Conservation (phyloP, 2,797 vertebrate species). For the Hydrophis major region DNA sequence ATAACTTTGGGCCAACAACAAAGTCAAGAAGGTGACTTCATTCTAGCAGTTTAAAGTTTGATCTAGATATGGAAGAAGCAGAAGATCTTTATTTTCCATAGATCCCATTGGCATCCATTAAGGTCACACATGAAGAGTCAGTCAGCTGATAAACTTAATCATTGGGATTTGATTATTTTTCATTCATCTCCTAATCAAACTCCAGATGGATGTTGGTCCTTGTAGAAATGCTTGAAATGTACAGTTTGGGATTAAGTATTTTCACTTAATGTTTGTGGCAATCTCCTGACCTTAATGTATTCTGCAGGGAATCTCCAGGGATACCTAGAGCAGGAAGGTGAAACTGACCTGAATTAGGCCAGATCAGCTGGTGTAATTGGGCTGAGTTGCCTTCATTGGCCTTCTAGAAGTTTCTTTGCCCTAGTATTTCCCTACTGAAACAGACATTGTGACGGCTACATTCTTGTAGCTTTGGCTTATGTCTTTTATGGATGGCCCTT, state of each 20-base stretch:
- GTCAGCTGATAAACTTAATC: neutral
- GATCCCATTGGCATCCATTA: neutral
- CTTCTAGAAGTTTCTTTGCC: neutral
- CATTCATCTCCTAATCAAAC: neutral
- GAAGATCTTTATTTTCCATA: neutral
- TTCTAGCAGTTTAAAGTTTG: neutral
- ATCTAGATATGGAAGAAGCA: neutral
- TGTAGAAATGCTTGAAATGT: neutral
- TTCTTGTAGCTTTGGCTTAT: constrained; percentile 22
- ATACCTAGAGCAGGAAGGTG: neutral
- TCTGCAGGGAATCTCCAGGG: neutral
- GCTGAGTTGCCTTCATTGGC: neutral
- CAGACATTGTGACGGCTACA: neutral
- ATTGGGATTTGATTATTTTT: neutral
- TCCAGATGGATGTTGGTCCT: neutral
- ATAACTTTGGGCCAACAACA: neutral
- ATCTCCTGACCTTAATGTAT: neutral
- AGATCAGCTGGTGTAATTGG: neutral
- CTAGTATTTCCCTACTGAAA: neutral
- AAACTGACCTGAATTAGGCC: neutral
- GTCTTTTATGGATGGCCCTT: constrained; percentile 68
- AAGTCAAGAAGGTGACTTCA: neutral
- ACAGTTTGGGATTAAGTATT: neutral
- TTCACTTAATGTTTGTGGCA: neutral
- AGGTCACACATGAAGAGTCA: neutral